Evolutionary conservation across 1,140 invertebrate genomes (phyloP), one percentile per base, ranked within the genome.

Genomic region (Carposina sasakii): DNA sequence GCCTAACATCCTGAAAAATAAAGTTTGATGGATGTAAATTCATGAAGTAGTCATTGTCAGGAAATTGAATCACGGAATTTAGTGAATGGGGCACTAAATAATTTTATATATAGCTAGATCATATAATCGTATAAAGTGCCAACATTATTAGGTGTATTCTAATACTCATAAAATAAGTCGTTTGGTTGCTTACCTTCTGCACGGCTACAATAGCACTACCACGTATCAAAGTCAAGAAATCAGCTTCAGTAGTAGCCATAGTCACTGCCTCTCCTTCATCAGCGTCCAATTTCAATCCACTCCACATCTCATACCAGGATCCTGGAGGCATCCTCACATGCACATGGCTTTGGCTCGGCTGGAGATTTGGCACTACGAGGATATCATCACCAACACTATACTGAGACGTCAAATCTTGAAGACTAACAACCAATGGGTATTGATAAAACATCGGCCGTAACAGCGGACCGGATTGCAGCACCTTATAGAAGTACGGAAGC

Each of bases 381-480:
- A 84, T 50, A 42, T 56, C 54, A 20, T 81, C 67, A 6, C 81
- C 81, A 2, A 82, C 74, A 48, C 63, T 68, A 41, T 76, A 84
- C 43, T 84, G 78, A 1, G 55, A 68, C 21, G 44, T 69, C 16
- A 73, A 48, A 21, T 74, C 50, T 15, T 61, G 52, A 5, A 82
- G 31, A n/a, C 43, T 17, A 15, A 61, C 47, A n/a, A 56, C 51
- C 2, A 41, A 24, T 8, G 78, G 81, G 22, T 66, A 84, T 30
- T 84, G 75, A 22, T 78, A 84, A 43, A 84, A 84, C 81, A 84
- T 84, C 1, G 81, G 81, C 10, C 81, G 51, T 1, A 84, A 26
- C 4, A 84, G 33, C 0, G 81, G 76, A 6, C 77, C 81, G 37
- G 69, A 42, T 66, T 79, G 76, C 5, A 85, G 54, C 3, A 59